Base-by-base conservation (phyloP, 2,113 vertebrate species). In the Albula glossodonta region DNA sequence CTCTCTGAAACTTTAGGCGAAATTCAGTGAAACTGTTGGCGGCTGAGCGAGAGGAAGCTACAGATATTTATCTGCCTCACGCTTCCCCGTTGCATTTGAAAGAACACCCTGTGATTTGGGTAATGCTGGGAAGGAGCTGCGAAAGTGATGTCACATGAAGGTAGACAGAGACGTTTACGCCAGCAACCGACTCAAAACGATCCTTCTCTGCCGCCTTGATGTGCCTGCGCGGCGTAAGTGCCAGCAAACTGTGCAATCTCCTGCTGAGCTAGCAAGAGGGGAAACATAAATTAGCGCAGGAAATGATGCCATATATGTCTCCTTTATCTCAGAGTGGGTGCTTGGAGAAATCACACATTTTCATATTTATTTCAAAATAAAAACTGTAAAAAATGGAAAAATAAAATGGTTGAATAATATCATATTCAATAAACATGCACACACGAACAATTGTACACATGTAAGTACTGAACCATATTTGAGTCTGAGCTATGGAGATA, bases 1-100 rank as follows among this genome's bases (percentile, higher is more conserved):
- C 86, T 87, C 49, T 90, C 81, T 3, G 0, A 8, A 57, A 84
- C 90, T 93, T 94, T 93, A 94, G 94, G 94, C 90, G 25, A 63
- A 6, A 0, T 56, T 57, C 83, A 57, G 88, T 81, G 85, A 41
- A 86, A 77, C 87, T 74, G 12, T 70, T 63, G 84, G 82, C 89
- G 88, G 12, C 48, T 85, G 79, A 82, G 57, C 41, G 17, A 31
- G 82, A 53, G 79, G 86, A 86, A 2, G 87, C 84, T 78, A 86
- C 22, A 85, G 31, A 79, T 70, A 85, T 19, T 92, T 90, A 92
- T 92, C 88, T 85, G 51, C 83, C 12, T 48, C 83, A 79, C 80
- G 81, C 83, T 84, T 56, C 87, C 87, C 53, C 1, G 89, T 84
- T 80, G 53, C 7, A 87, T 91, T 82, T 86, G 63, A 88, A 91